Evolutionary conservation across 2,797 vertebrate genomes (phyloP), one percentile per base, ranked within the genome.

Genomic region (Pipistrellus nathusii): DNA sequence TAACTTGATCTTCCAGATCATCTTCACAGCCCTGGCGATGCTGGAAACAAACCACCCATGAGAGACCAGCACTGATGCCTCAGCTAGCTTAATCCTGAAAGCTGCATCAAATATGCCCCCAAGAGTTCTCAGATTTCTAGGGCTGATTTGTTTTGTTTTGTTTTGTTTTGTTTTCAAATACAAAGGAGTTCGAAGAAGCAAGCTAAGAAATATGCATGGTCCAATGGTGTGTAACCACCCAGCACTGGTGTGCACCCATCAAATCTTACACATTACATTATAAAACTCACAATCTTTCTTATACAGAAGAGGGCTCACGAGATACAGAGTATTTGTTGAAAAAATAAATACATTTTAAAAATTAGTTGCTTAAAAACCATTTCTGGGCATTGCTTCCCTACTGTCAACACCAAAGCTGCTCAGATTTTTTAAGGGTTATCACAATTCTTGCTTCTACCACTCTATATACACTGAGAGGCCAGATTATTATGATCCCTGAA

Each of bases 1-100:
- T 93, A 89, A 85, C 64, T 27, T 91, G 82, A 94, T 93, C 78
- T 93, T 73, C 38, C 88, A 88, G 87, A 92, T 93, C 57, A 88
- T 94, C 44, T 90, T 94, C 68, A 91, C 18, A 51, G 64, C 20
- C 72, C 35, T 85, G 76, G 81, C 85, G 94, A 85, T 91, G 46
- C 38, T 80, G 57, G 62, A 53, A 93, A 93, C 41, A 92, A 94
- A 73, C 3, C 23, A 30, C 91, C n/a, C 41, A 80, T 20, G 44
- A 75, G 87, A 93, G 68, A 68, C 12, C 25, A 30, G 51, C 6
- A 0, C 5, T 35, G 46, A 80, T 21, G 73, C 32, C 55, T 68
- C 77, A 46, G n/a, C 53, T 30, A 66, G 81, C 44, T 41, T 9
- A 35, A 83, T 77, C 83, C 64, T 35, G 4, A 94, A 48, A 6